phyloP scores from a whole-genome alignment of 2,113 vertebrate species.

The Aegotheles bennettii region DNA sequence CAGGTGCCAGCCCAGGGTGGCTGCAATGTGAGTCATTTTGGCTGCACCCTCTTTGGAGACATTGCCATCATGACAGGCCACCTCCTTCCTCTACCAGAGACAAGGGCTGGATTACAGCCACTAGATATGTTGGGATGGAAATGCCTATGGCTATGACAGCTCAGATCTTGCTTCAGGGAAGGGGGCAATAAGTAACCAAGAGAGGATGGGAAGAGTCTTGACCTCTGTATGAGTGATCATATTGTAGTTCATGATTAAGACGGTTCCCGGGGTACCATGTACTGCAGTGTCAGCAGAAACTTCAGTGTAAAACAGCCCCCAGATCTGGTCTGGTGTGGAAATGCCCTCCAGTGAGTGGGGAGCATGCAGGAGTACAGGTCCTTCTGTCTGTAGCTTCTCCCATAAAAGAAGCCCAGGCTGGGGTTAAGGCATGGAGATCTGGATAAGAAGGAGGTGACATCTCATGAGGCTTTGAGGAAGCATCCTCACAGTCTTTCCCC shows the following conservation, averaged over 20 bases:
- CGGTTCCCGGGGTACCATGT: neutral
- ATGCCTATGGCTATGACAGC: accelerated
- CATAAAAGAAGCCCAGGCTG: neutral
- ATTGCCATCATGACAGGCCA: accelerated
- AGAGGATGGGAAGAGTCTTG: neutral
- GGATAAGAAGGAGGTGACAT: neutral
- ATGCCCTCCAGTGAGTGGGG: neutral
- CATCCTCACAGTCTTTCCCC: neutral
- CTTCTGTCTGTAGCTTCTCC: neutral
- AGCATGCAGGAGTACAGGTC: neutral
- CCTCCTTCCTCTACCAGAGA: neutral
- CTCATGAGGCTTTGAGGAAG: neutral
- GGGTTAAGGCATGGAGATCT: neutral
- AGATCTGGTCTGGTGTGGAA: neutral
- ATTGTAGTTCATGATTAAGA: neutral
- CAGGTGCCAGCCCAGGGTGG: neutral
- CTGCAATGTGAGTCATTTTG: accelerated
- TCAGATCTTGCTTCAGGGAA: neutral
- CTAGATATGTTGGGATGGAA: neutral
- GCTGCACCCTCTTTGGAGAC: neutral
- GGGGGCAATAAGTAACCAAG: neutral
- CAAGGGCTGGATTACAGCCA: neutral
- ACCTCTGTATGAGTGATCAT: neutral
- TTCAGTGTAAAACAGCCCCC: neutral
- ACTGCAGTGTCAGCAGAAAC: neutral